These are phyloP conservation scores for Naja naja DNA, from an alignment of 2,113 vertebrate species.

Conservation along the genomic window DNA sequence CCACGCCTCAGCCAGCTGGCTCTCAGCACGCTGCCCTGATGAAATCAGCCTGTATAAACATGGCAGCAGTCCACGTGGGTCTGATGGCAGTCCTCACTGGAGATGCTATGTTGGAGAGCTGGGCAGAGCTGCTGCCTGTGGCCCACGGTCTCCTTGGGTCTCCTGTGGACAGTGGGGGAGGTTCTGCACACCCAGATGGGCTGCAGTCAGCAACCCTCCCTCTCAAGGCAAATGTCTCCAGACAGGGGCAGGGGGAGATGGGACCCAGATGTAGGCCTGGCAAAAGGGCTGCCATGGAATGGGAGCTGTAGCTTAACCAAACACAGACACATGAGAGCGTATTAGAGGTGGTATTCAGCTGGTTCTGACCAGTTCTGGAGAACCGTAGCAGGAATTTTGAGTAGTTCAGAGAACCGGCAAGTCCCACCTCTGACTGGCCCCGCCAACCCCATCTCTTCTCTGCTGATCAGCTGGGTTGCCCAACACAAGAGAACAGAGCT, in stretches of 20 bases:
- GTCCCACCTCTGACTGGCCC: no score
- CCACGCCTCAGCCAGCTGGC: neutral
- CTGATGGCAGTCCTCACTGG: neutral
- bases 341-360: no score
- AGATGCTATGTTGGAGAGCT: neutral
- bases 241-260: rapidly evolving
- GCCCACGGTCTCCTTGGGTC: neutral
- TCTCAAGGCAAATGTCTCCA: neutral
- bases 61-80: neutral
- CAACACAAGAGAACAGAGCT: no score
- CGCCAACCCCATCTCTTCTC: no score
- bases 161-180: neutral
- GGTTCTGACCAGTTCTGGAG: no score
- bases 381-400: no score
- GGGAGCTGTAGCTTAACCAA: neutral
- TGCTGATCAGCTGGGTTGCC: no score
- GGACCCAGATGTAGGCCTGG: neutral
- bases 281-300: neutral
- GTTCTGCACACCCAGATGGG: neutral
- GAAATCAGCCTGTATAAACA: neutral
- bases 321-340: neutral
- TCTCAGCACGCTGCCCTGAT: neutral
- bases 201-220: neutral
- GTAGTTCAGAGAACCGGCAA: no score
- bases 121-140: neutral